These are phyloP conservation scores for Periophthalmus modestus DNA, from an alignment of 2,113 vertebrate genomes.

Conservation along the genomic window DNA sequence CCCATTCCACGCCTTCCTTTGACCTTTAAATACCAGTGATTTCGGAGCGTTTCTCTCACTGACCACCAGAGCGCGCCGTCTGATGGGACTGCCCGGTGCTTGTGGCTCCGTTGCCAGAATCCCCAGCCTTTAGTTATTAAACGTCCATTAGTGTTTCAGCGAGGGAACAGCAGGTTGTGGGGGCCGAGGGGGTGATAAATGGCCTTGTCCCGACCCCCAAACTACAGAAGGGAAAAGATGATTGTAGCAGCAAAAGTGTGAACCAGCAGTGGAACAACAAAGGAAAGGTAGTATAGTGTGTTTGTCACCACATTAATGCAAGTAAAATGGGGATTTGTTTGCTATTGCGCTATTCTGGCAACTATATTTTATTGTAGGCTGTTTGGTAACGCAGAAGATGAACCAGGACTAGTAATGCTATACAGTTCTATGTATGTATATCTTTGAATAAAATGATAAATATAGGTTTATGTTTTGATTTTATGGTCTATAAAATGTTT, in stretches of 20 bases:
- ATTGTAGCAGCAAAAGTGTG: conserved; percentile 8
- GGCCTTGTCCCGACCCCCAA: background rate
- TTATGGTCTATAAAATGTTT: background rate
- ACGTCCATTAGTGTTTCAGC: conserved; percentile 16
- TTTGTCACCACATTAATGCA: background rate
- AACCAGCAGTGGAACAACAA: background rate
- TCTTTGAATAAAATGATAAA: too few species aligned
- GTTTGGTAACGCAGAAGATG: too few species aligned
- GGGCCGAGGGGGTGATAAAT: conserved; percentile 3
- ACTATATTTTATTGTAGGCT: too few species aligned
- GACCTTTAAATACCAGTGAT: background rate
- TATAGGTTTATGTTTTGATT: too few species aligned
- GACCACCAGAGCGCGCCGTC: conserved; percentile 64
- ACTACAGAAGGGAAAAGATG: background rate
- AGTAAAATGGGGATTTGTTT: background rate
- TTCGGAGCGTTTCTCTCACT: conserved; percentile 10
- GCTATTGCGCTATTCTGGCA: background rate
- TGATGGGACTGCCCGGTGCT: conserved; percentile 39
- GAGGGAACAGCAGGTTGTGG: conserved; percentile 5
- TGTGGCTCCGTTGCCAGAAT: conserved; percentile 17
- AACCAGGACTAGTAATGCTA: too few species aligned
- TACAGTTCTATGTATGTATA: too few species aligned
- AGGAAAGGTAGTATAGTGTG: background rate
- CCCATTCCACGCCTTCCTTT: background rate
- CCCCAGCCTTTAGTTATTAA: conserved; percentile 19